Evolutionary conservation across 2,113 vertebrate genomes (phyloP), one percentile per base, ranked within the genome.

Genomic region (Cynoglossus semilaevis): DNA sequence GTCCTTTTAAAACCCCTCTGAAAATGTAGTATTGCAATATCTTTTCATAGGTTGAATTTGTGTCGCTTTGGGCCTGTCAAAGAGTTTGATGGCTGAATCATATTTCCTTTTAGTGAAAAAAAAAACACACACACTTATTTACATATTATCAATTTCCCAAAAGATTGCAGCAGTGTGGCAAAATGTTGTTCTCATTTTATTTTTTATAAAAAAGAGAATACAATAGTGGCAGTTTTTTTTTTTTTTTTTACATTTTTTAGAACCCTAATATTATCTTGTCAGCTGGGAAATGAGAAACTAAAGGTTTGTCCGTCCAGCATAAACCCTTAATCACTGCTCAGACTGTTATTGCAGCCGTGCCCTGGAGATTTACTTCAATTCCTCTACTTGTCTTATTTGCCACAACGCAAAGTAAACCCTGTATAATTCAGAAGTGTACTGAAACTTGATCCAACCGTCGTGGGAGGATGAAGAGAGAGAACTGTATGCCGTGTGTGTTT

Each of bases 361-460:
- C 4, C 67, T 16, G 13, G 66, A 56, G 66, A 63, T n/a, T 22
- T 19, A 34, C 10, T 35, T 74, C 45, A 22, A 67, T 70, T 63
- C 44, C 44, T 35, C 48, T 17, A 37, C 50, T 54, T 43, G 40
- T 67, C 67, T 57, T 51, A 58, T 66, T 62, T 70, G 44, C 58
- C 61, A 58, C 38, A 58, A 41, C 65, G 35, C 15, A 66, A 69
- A 57, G 1, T 15, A 54, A 44, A 50, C 13, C 14, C 29, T 61
- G 47, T 50, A 45, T 15, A 17, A n/a, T n/a, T 16, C 35, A 42
- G 22, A 34, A 22, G 41, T 18, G 44, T n/a, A n/a, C 18, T 42
- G 45, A 72, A 8, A 40, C 65, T 8, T 15, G 13, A 18, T 48
- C 17, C 49, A n/a, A n/a, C n/a, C n/a, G n/a, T n/a, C n/a, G n/a